These are phyloP conservation scores for Plectrocnemia conspersa DNA, from an alignment of 1,140 invertebrate species.

Conservation along the genomic window DNA sequence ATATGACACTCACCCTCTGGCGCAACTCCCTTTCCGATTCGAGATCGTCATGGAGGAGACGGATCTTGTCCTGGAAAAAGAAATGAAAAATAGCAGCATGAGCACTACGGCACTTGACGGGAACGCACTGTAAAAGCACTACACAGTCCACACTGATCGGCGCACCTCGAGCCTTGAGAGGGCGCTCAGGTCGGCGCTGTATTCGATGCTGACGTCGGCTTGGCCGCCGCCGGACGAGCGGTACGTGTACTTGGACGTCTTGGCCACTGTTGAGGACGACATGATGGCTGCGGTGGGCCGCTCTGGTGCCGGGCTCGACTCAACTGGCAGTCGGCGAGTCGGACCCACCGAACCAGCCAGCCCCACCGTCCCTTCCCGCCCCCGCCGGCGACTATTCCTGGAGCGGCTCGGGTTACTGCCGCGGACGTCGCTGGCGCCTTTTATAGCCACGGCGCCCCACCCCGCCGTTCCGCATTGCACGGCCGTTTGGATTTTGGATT, in stretches of 20 bases:
- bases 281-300: slow-evolving; percentile 22
- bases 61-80: slow-evolving; percentile 90
- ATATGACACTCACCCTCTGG: slow-evolving; percentile 95
- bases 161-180: slow-evolving; percentile 89
- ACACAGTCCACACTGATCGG: slow-evolving; percentile 31
- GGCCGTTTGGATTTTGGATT: neutral
- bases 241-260: slow-evolving; percentile 86
- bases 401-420: slow-evolving; percentile 27
- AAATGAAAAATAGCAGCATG: slow-evolving; percentile 14
- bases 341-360: slow-evolving; percentile 11
- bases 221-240: slow-evolving; percentile 72
- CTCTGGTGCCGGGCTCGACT: slow-evolving; percentile 32
- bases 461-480: slow-evolving; percentile 10
- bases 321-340: slow-evolving; percentile 12
- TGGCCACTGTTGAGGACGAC: slow-evolving; percentile 72
- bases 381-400: slow-evolving; percentile 27
- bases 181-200: slow-evolving; percentile 85
- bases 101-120: slow-evolving; percentile 4
- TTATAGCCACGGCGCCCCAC: slow-evolving; percentile 14
- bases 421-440: slow-evolving; percentile 15
- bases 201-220: slow-evolving; percentile 90
- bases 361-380: slow-evolving; percentile 12
- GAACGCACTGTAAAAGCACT: neutral
- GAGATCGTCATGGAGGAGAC: slow-evolving; percentile 94
- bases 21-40: slow-evolving; percentile 94